These are phyloP conservation scores for Ormyrus labotus DNA, from an alignment of 2,888 invertebrate species.

Conservation along the genomic window DNA sequence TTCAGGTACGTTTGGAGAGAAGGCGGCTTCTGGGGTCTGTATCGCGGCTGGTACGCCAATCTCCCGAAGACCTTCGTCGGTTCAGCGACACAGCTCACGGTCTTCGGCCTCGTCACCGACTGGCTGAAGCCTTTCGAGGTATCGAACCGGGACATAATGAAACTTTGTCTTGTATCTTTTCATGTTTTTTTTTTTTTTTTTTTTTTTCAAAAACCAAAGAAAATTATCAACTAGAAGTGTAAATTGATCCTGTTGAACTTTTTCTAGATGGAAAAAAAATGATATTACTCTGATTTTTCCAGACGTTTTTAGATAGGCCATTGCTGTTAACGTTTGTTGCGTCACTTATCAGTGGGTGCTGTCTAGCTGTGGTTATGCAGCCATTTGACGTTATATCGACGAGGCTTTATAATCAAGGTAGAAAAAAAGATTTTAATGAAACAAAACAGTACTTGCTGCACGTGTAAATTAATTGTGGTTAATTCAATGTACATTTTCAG, in stretches of 20 bases:
- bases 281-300: conserved; percentile 58
- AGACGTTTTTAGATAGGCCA: conserved; percentile 78
- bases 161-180: too few relatives aligned
- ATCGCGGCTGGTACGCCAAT: conserved; percentile 86
- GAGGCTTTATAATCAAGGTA: conserved; percentile 91
- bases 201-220: too few relatives aligned
- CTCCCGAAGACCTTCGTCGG: conserved; percentile 88
- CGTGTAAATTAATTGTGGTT: too few relatives aligned
- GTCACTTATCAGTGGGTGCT: conserved; percentile 86
- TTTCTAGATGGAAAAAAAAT: neutral
- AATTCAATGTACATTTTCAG: conserved; percentile 39
- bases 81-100: conserved; percentile 89
- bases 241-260: too few relatives aligned
- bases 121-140: conserved; percentile 75
- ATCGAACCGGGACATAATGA: neutral
- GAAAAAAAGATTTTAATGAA: neutral
- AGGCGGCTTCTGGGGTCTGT: conserved; percentile 81
- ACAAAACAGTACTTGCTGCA: too few relatives aligned
- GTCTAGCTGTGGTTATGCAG: conserved; percentile 87
- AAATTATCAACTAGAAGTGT: too few relatives aligned
- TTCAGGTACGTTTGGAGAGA: conserved; percentile 79
- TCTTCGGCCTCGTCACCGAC: conserved; percentile 85
- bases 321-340: conserved; percentile 84
- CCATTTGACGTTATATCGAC: conserved; percentile 94
- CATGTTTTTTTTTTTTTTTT: too few relatives aligned